Base-by-base conservation (phyloP, 1,140 invertebrate species). In the Saxidomus purpurata region DNA sequence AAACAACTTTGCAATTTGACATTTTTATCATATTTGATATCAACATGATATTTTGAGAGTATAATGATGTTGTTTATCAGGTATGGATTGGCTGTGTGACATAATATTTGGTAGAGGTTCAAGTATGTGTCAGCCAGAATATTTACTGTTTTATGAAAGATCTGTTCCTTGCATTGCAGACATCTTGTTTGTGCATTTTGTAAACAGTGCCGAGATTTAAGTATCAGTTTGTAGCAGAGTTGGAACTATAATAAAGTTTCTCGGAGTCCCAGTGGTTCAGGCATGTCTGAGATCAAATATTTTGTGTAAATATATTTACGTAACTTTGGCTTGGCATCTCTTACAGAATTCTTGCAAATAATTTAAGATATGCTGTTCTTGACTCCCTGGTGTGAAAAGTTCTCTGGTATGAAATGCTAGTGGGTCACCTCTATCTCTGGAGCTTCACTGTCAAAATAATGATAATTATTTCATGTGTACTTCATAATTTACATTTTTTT, bases 21-120 rank as follows among this genome's bases (percentile, higher is more conserved):
- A n/a, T 63, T 36, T 67, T 71, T 71, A 71, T 71, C 67, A 71
- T 71, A 38, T 38, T 36, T 67, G 22, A 38, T 63, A 71, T 71
- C 67, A 38, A 1, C 4, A 11, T 1, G 67, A 71, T 71, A 38
- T 71, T 71, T 71, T 36, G 8, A 38, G 67, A 71, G 17, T 40
- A 19, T 71, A 38, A 71, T 40, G 19, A 71, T 71, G 36, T 71
- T 71, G 36, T 71, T 55, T 63, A 63, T 63, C 59, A 63, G 25
- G n/a, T 63, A 28, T 63, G 15, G 59, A 63, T 63, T 28, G 59
- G 59, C 59, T 63, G 6, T 63, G n/a, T 63, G 59, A 63, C 59
- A 63, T 63, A 63, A 63, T 63, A n/a, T 63, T 63, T 63, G 59
- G 59, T 63, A 63, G 1, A 28, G 25, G 25, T 25, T 63, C 59